Conservation (phyloP, 2,888 invertebrate genomes). For the Marasmarcha lunaedactyla region DNA sequence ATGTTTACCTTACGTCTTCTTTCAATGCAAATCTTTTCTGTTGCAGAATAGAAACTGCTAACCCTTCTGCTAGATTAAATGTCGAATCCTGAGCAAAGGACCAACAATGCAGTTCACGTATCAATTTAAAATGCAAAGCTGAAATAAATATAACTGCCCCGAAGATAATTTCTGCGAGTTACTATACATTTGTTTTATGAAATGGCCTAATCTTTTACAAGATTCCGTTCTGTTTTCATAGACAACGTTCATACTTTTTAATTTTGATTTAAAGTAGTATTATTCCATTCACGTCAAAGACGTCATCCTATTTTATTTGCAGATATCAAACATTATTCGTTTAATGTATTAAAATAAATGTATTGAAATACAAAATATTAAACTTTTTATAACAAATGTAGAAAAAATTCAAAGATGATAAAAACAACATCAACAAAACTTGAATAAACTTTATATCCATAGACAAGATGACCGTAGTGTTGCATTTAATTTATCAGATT, state of each 20-base stretch:
- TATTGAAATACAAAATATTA: no score
- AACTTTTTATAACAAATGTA: no score
- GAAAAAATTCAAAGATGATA: no score
- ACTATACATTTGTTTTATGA: constrained; percentile 72
- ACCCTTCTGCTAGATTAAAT: constrained; percentile 62
- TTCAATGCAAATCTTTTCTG: constrained; percentile 67
- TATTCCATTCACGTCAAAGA: constrained; percentile 38
- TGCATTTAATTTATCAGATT: no score
- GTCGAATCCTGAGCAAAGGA: constrained; percentile 60
- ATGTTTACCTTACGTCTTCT: constrained; percentile 71
- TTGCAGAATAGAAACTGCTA: constrained; percentile 66
- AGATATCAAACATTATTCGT: background rate
- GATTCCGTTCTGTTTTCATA: constrained; percentile 70
- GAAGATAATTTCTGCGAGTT: constrained; percentile 70
- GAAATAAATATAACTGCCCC: constrained; percentile 70
- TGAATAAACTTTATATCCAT: no score
- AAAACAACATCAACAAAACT: no score
- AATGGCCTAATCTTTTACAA: constrained; percentile 72
- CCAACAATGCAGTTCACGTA: constrained; percentile 60
- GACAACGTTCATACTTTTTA: constrained; percentile 47
- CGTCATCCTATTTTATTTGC: constrained; percentile 14
- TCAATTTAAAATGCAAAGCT: constrained; percentile 70
- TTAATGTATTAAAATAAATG: background rate
- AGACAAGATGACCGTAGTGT: no score
- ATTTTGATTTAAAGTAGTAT: constrained; percentile 48